Evolutionary conservation across 1,140 invertebrate genomes (phyloP), one percentile per base, ranked within the genome.

Genomic region (Thereuonema tuberculata): DNA sequence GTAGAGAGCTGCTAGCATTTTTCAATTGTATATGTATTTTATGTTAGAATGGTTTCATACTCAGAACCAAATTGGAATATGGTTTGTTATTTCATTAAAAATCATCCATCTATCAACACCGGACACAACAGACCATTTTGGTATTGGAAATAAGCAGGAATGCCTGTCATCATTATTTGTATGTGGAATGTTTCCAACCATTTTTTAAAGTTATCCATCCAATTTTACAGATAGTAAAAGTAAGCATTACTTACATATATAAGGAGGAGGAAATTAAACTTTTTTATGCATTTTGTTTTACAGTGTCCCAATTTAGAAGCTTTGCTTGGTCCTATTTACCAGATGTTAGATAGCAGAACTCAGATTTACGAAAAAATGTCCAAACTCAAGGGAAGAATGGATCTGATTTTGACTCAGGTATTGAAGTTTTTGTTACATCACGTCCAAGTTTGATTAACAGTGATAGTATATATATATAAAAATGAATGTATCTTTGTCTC

Each of bases 301-400:
- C 48, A 50, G 12, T 9, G 12, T 50, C 48, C 53, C 25, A n/a
- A 55, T 55, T 14, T 55, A 14, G 53, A 55, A 9, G 21, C 23
- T 15, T 5, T 55, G 14, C 53, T 55, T 29, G 53, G 53, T 28
- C 28, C 53, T 9, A 9, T 55, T 12, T 28, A 55, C 26, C 53
- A 55, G 21, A 14, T 55, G 3, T 29, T 55, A 12, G 53, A 25
- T 55, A 5, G 14, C 26, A 3, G 27, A 3, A 9, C 25, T 26
- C 27, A 27, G 12, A 5, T 55, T 5, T 55, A 26, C 27, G 53
- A 55, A 29, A 55, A 55, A 55, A 55, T 55, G 53, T 55, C 53
- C 24, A 55, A 29, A 29, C 21, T 55, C 25, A 12, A 29, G 27
- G 53, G 53, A 55, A 55, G 53, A 55, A 25, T 55, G 26, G 28